These are phyloP conservation scores for Pogonomyrmex californicus DNA, from an alignment of 1,140 invertebrate genomes.

Conservation along the genomic window DNA sequence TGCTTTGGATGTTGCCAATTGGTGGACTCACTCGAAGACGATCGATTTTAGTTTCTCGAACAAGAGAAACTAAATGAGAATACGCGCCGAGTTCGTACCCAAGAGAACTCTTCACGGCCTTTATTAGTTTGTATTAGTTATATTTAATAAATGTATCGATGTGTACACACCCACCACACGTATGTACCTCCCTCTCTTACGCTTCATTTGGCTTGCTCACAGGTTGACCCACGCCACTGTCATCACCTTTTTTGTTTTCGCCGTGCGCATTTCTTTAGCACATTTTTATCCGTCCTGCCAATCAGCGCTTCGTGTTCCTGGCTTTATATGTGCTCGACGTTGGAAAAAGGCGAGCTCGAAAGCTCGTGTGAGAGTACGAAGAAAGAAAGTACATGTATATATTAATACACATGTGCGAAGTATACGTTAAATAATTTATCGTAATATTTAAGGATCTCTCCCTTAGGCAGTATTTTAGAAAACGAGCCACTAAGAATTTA, in stretches of 20 bases:
- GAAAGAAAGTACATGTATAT: constrained; percentile 32
- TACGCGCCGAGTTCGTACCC: neutral
- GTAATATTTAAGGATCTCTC: neutral
- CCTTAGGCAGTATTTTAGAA: neutral
- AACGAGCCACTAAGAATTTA: neutral
- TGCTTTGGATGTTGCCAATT: constrained; percentile 53
- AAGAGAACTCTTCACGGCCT: neutral
- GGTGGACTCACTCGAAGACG: constrained; percentile 25
- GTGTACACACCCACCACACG: constrained; percentile 5
- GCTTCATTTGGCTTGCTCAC: constrained; percentile 53
- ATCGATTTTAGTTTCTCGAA: constrained; percentile 37
- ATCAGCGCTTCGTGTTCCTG: constrained; percentile 64
- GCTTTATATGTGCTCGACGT: constrained; percentile 70
- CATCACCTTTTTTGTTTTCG: constrained; percentile 24
- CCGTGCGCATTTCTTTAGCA: constrained; percentile 16
- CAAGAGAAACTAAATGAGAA: neutral
- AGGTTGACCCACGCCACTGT: constrained; percentile 19
- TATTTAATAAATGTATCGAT: constrained; percentile 59
- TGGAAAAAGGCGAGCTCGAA: constrained; percentile 25
- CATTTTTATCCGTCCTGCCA: constrained; percentile 38
- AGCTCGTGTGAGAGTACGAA: neutral
- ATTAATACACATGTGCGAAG: neutral
- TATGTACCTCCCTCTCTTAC: neutral
- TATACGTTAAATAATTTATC: constrained; percentile 1
- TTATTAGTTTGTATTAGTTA: constrained; percentile 22